Evolutionary conservation across 1,140 invertebrate species (phyloP).

Genomic region (Solen grandis): DNA sequence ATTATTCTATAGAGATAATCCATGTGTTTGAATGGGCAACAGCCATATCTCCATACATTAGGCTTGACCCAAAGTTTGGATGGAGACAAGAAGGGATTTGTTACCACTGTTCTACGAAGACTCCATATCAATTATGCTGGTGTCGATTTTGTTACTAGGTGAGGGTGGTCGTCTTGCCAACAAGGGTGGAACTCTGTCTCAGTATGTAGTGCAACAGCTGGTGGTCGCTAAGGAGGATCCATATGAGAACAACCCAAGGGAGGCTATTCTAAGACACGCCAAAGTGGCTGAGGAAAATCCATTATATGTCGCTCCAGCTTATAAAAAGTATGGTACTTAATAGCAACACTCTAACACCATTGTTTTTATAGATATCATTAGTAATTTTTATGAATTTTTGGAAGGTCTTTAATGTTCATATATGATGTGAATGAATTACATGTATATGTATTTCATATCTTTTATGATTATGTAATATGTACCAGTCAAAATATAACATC

Average conservation of each 20-base stretch:
- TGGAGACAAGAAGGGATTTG: too few species aligned
- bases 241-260: constrained; percentile 97
- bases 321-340: constrained; percentile 75
- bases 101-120: too few species aligned
- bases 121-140: too few species aligned
- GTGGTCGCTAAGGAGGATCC: constrained; percentile 94
- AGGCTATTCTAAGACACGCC: constrained; percentile 97
- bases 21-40: too few species aligned
- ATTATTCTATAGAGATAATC: too few species aligned
- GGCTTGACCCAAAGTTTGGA: too few species aligned
- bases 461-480: not conserved
- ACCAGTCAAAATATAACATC: not conserved
- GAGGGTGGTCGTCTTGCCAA: constrained; percentile 96
- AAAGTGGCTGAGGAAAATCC: constrained; percentile 98
- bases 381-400: not conserved
- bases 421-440: not conserved
- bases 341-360: not conserved
- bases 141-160: too few species aligned
- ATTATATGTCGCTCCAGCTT: constrained; percentile 87
- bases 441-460: not conserved
- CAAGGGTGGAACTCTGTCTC: constrained; percentile 97
- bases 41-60: too few species aligned
- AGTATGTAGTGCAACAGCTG: constrained; percentile 97
- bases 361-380: not conserved
- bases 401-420: not conserved